phyloP scores from a whole-genome alignment of 2,888 invertebrate species.

The Folsomia candida region DNA sequence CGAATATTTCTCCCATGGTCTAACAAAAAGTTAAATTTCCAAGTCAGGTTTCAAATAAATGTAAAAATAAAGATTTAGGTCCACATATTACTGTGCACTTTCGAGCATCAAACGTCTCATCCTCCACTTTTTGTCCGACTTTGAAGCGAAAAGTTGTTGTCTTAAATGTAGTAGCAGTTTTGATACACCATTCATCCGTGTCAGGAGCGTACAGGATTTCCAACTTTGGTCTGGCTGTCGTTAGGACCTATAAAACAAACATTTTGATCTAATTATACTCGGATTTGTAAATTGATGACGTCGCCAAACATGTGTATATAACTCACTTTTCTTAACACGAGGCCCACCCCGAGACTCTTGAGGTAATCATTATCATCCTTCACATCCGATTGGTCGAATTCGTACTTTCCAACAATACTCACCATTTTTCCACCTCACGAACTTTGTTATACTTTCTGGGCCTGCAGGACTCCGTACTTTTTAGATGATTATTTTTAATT shows the following conservation, averaged over 20 bases:
- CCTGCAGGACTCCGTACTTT: too few species aligned
- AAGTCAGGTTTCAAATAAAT: neutral
- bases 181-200: slow-evolving; percentile 29
- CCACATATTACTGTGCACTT: slow-evolving; percentile 33
- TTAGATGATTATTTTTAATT: too few species aligned
- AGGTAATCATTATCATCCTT: slow-evolving; percentile 45
- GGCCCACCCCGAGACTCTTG: slow-evolving; percentile 40
- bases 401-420: slow-evolving; percentile 27
- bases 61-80: too few species aligned
- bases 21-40: slow-evolving; percentile 10
- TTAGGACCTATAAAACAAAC: neutral
- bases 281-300: neutral
- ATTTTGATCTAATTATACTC: neutral
- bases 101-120: slow-evolving; percentile 43
- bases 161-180: slow-evolving; percentile 35
- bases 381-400: slow-evolving; percentile 26
- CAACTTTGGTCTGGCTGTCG: slow-evolving; percentile 29
- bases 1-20: slow-evolving; percentile 26
- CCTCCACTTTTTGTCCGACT: slow-evolving; percentile 26
- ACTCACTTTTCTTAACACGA: slow-evolving; percentile 41
- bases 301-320: neutral
- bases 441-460: too few species aligned
- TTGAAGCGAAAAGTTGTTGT: slow-evolving; percentile 26
- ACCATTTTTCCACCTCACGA: slow-evolving; percentile 3
- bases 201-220: slow-evolving; percentile 25